These are phyloP conservation scores for Rhopalosiphum maidis DNA, from an alignment of 1,140 invertebrate genomes.

Conservation along the genomic window DNA sequence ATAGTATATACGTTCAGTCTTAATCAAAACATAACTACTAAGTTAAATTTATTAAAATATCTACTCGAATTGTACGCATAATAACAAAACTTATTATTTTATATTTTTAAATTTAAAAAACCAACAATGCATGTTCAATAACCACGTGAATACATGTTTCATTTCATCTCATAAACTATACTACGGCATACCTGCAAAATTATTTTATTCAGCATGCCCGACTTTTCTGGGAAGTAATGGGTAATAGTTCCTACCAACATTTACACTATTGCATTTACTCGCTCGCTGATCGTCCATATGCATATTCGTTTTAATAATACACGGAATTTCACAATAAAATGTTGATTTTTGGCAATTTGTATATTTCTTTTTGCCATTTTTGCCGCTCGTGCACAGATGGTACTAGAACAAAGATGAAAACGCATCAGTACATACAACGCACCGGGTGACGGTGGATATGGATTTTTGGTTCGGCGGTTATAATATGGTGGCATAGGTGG, in stretches of 20 bases:
- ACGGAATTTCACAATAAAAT: not conserved
- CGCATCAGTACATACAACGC: not conserved
- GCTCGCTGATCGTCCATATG: too few species aligned
- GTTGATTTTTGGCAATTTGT: not conserved
- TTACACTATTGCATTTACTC: not conserved
- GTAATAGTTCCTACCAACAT: too few species aligned
- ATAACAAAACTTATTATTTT: not conserved
- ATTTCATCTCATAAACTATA: not conserved
- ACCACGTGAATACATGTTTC: not conserved
- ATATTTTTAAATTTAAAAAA: not conserved
- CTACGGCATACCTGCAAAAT: not conserved
- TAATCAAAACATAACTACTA: not conserved
- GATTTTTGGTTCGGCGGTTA: constrained; percentile 38
- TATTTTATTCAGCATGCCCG: not conserved
- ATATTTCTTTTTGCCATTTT: not conserved
- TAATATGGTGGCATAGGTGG: not conserved
- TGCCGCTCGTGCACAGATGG: constrained; percentile 14
- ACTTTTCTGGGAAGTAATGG: not conserved
- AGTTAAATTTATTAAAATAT: not conserved
- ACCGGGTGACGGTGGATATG: constrained; percentile 11
- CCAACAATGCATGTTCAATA: not conserved
- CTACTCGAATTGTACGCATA: not conserved
- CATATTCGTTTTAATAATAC: not conserved
- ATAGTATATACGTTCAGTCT: not conserved
- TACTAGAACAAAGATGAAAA: not conserved